These are phyloP conservation scores for Oeneis ivallda DNA, from an alignment of 2,888 invertebrate genomes.

Conservation along the genomic window DNA sequence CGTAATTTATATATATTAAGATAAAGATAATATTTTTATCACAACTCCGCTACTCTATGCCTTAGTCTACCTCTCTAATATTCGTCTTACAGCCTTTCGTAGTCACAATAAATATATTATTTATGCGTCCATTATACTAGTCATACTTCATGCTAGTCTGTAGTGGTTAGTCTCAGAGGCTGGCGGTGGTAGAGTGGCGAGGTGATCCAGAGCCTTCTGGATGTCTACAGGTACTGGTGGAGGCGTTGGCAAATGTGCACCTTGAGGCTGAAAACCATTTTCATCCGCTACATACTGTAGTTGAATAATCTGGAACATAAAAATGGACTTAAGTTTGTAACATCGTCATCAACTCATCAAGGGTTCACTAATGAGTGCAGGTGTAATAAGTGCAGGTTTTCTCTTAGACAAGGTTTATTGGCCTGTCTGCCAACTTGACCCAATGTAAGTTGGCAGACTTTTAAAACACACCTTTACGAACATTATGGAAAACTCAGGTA, in stretches of 20 bases:
- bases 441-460: too few relatives aligned
- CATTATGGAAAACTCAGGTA: too few relatives aligned
- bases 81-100: slow-evolving; percentile 20
- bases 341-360: background rate
- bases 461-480: too few relatives aligned
- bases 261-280: slow-evolving; percentile 86
- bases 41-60: background rate
- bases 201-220: slow-evolving; percentile 83
- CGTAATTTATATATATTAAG: too few relatives aligned
- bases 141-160: slow-evolving; percentile 20
- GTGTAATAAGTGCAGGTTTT: too few relatives aligned
- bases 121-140: slow-evolving; percentile 9
- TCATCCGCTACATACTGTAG: slow-evolving; percentile 86
- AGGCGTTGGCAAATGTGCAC: slow-evolving; percentile 83
- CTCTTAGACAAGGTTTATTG: too few relatives aligned
- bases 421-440: too few relatives aligned
- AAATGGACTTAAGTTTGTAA: background rate
- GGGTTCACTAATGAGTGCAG: too few relatives aligned
- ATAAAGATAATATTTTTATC: background rate
- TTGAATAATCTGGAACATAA: slow-evolving; percentile 73
- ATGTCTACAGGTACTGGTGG: slow-evolving; percentile 87
- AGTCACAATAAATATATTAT: slow-evolving; percentile 19
- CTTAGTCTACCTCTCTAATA: background rate
- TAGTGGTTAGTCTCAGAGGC: slow-evolving; percentile 49
- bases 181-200: slow-evolving; percentile 83